These are phyloP conservation scores for Drosophila aff. DNA, from an alignment of 1,140 invertebrate genomes.

Conservation along the genomic window DNA sequence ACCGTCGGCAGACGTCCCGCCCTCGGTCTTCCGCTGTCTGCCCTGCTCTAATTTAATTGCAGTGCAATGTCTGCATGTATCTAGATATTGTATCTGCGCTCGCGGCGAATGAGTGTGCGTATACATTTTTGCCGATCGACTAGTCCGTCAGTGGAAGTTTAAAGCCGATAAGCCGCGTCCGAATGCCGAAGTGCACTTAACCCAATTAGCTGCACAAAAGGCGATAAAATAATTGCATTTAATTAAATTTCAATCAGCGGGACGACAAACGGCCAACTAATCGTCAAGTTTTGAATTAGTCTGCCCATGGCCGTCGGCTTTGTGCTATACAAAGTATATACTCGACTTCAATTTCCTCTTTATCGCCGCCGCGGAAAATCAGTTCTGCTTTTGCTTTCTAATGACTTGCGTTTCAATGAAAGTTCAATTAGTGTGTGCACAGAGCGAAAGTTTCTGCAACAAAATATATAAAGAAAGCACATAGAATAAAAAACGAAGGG, in stretches of 20 bases:
- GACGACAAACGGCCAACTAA: slow-evolving; percentile 44
- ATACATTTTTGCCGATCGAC: slow-evolving; percentile 58
- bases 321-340: slow-evolving; percentile 12
- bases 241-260: slow-evolving; percentile 66
- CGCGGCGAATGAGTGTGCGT: not conserved
- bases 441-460: slow-evolving; percentile 68
- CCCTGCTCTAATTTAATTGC: slow-evolving; percentile 43
- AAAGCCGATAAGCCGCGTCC: slow-evolving; percentile 57
- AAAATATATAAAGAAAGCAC: slow-evolving; percentile 33
- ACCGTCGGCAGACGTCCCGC: slow-evolving; percentile 20
- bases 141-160: slow-evolving; percentile 51
- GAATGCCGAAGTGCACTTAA: slow-evolving; percentile 62
- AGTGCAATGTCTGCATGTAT: slow-evolving; percentile 31
- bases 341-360: slow-evolving; percentile 64
- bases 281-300: slow-evolving; percentile 60
- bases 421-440: slow-evolving; percentile 77
- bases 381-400: slow-evolving; percentile 78
- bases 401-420: slow-evolving; percentile 80
- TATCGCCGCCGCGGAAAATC: slow-evolving; percentile 41
- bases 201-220: slow-evolving; percentile 76
- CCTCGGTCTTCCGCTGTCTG: slow-evolving; percentile 2
- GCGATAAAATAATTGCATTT: slow-evolving; percentile 80
- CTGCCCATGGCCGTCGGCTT: slow-evolving; percentile 6
- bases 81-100: slow-evolving; percentile 11
- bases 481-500: slow-evolving; percentile 24